Percentiles rank a stretch among this genome's conserved stretches.
phyloP scores from a whole-genome alignment of 2,797 vertebrate genomes.

The Synaphobranchus kaupii region DNA sequence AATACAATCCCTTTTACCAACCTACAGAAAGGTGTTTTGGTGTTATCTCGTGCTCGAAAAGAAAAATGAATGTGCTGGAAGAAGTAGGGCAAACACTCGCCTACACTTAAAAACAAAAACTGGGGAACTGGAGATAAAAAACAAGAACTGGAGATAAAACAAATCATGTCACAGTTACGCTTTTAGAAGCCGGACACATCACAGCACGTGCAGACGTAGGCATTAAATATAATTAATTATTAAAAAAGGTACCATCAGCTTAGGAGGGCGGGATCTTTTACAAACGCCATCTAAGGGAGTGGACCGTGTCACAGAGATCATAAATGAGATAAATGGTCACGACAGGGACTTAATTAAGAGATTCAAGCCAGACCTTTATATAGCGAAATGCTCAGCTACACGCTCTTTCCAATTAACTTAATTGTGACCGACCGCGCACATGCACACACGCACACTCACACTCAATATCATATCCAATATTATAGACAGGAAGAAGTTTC shows the following conservation, averaged over 20 bases:
- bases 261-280: neutral
- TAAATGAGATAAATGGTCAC: neutral
- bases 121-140: neutral
- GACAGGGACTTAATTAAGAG: neutral
- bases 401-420: no score
- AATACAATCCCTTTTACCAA: no score
- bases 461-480: no score
- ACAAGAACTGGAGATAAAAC: neutral
- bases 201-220: neutral
- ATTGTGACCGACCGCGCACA: no score
- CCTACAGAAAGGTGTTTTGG: neutral
- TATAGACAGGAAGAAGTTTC: no score
- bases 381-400: no score
- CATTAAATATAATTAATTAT: neutral
- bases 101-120: neutral
- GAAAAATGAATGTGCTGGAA: neutral
- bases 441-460: no score
- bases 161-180: neutral
- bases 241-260: neutral
- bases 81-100: neutral
- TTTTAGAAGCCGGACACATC: neutral
- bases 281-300: neutral
- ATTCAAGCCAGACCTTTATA: no score
- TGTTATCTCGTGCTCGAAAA: neutral
- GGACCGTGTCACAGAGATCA: neutral